phyloP scores from a whole-genome alignment of 2,888 invertebrate species.

The Drosophila mettleri region DNA sequence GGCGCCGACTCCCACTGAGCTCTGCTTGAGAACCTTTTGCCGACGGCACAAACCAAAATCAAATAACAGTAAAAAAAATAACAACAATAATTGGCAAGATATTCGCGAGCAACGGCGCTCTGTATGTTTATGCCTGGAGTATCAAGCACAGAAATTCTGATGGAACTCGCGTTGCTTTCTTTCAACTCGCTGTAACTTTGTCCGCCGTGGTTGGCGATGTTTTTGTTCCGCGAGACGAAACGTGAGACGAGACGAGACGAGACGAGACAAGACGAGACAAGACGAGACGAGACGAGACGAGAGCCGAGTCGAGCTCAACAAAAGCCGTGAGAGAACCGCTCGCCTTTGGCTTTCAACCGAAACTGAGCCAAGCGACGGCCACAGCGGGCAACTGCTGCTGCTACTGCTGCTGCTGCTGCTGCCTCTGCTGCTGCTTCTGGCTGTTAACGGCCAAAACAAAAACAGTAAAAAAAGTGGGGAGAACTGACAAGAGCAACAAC shows the following conservation, averaged over 20 bases:
- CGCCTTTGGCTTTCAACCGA: slow-evolving; percentile 81
- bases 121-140: slow-evolving; percentile 10
- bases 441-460: slow-evolving; percentile 31
- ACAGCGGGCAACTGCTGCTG: slow-evolving; percentile 37
- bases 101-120: slow-evolving; percentile 12
- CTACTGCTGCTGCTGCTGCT: slow-evolving; percentile 30
- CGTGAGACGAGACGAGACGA: no score
- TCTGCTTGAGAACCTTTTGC: slow-evolving; percentile 29
- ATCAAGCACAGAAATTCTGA: no score
- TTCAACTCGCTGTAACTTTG: background rate
- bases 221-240: slow-evolving; percentile 9
- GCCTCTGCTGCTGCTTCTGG: slow-evolving; percentile 33
- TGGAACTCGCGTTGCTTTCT: slow-evolving; percentile 23
- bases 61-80: slow-evolving; percentile 35
- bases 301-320: slow-evolving; percentile 46
- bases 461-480: slow-evolving; percentile 38
- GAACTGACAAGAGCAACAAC: slow-evolving; percentile 19
- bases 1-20: slow-evolving; percentile 21
- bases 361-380: slow-evolving; percentile 67
- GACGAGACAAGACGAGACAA: slow-evolving; percentile 6
- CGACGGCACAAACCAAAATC: slow-evolving; percentile 44
- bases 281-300: slow-evolving; percentile 19
- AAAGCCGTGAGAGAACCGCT: slow-evolving; percentile 73
- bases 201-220: slow-evolving; percentile 13
- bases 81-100: slow-evolving; percentile 13